phyloP scores from a whole-genome alignment of 2,113 vertebrate genomes.

The Apaloderma vittatum region DNA sequence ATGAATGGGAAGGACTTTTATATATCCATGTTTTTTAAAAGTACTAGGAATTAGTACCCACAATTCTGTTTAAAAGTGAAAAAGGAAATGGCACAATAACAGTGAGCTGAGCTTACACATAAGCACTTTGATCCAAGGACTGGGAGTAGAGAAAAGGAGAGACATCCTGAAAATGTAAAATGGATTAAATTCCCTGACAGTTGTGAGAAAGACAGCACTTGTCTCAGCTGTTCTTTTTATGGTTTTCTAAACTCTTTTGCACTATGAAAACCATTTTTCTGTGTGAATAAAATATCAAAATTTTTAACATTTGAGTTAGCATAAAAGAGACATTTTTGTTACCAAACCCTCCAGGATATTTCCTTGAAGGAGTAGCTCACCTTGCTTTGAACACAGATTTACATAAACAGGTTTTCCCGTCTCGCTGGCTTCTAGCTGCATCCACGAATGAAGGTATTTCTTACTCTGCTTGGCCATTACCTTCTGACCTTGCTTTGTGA shows the following conservation, averaged over 20 bases:
- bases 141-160: background rate
- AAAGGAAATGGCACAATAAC: slow-evolving; percentile 2
- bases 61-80: background rate
- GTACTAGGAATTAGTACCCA: background rate
- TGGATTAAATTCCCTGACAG: background rate
- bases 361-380: slow-evolving; percentile 77
- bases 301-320: background rate
- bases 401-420: slow-evolving; percentile 66
- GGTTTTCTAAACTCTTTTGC: background rate
- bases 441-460: slow-evolving; percentile 86
- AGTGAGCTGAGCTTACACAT: background rate
- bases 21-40: background rate
- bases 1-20: background rate
- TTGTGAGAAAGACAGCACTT: background rate
- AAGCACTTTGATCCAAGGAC: background rate
- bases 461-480: slow-evolving; percentile 78
- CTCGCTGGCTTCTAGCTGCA: slow-evolving; percentile 77
- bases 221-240: background rate
- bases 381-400: slow-evolving; percentile 83
- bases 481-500: slow-evolving; percentile 83
- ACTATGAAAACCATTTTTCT: background rate
- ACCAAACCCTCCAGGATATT: background rate
- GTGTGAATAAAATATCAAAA: background rate
- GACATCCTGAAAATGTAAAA: background rate
- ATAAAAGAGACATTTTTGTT: background rate